Evolutionary conservation across 2,113 vertebrate genomes (phyloP).

Genomic region (Otus sunia): DNA sequence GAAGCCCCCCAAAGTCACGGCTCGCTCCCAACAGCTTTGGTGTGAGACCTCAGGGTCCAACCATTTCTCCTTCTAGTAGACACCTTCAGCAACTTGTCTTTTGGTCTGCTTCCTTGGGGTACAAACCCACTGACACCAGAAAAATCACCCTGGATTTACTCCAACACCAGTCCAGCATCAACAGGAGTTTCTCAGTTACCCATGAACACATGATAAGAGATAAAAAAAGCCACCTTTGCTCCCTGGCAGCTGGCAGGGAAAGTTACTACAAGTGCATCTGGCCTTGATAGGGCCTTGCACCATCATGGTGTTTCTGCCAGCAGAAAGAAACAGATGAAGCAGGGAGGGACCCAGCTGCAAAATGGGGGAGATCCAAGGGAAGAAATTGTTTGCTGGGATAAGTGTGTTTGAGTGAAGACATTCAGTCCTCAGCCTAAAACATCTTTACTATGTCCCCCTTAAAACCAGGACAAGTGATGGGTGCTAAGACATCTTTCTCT

Average conservation of each 20-base stretch:
- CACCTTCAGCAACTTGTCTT: not conserved
- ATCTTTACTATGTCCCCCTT: not conserved
- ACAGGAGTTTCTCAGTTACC: not conserved
- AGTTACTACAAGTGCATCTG: not conserved
- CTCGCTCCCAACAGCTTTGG: not conserved
- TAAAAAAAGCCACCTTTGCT: not conserved
- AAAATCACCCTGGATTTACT: not conserved
- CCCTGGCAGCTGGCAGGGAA: not conserved
- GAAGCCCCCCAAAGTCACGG: not conserved
- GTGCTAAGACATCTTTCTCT: not conserved
- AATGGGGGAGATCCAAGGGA: not conserved
- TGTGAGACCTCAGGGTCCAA: not conserved
- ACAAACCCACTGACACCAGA: not conserved
- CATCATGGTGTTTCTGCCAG: not conserved
- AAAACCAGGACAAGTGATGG: not conserved
- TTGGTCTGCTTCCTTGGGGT: not conserved
- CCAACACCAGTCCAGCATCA: not conserved
- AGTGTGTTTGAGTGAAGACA: not conserved
- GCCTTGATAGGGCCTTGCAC: not conserved
- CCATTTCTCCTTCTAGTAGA: not conserved
- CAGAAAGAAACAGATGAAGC: not conserved
- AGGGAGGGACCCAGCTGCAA: not conserved
- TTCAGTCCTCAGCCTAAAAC: not conserved
- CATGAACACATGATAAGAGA: not conserved
- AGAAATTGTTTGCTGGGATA: not conserved